A percentile compares a stretch with the other conserved stretches of the same genome.
Conservation (phyloP, 2,797 vertebrate genomes). For the Mus caroli region DNA sequence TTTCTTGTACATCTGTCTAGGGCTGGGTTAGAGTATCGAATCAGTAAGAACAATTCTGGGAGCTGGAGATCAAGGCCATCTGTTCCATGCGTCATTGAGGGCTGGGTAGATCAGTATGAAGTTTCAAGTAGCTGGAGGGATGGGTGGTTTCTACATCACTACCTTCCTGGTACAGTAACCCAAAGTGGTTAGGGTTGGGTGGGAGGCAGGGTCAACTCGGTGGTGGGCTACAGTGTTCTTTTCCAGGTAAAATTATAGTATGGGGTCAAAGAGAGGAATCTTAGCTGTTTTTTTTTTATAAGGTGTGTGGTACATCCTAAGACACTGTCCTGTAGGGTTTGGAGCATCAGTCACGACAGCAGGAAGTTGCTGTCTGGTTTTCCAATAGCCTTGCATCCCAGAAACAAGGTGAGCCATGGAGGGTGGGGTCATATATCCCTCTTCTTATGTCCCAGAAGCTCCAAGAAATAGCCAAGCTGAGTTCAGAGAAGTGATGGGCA, state of each 20-base stretch:
- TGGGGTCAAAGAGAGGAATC: background rate
- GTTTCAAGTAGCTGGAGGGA: background rate
- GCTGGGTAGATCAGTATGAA: background rate
- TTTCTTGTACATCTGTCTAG: background rate
- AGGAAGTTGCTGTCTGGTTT: conserved; percentile 12
- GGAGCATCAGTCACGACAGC: background rate
- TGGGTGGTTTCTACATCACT: no score
- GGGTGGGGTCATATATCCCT: background rate
- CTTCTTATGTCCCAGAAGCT: background rate
- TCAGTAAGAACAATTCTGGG: background rate
- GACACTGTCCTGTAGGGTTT: background rate
- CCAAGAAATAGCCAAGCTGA: background rate
- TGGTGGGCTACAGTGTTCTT: background rate
- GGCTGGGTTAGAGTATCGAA: background rate
- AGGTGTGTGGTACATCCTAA: background rate
- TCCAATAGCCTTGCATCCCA: background rate
- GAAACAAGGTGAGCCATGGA: background rate
- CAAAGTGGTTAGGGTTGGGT: background rate
- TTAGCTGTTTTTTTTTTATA: background rate
- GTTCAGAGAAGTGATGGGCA: background rate
- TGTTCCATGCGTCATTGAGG: background rate
- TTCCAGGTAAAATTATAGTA: background rate
- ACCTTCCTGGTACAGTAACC: background rate
- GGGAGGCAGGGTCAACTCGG: background rate
- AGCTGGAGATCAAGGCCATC: background rate